phyloP scores from a whole-genome alignment of 2,113 vertebrate species.

The Takifugu bimaculatus region DNA sequence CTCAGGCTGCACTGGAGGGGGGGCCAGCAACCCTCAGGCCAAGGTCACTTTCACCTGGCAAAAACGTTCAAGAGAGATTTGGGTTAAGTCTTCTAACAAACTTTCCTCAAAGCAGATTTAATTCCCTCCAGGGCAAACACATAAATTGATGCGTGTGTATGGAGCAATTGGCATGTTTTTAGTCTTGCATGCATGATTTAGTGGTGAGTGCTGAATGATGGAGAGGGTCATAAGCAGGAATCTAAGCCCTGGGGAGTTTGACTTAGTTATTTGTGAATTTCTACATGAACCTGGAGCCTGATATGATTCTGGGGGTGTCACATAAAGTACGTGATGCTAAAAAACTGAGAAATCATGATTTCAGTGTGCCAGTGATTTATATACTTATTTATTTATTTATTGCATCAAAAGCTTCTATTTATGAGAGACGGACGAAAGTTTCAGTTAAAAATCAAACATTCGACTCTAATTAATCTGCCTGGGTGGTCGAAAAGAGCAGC shows the following conservation, averaged over 20 bases:
- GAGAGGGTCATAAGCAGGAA: constrained; percentile 56
- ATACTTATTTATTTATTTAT: too few species aligned
- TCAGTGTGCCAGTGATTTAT: too few species aligned
- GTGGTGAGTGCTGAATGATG: constrained; percentile 46
- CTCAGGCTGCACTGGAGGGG: constrained; percentile 24
- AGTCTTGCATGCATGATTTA: constrained; percentile 64
- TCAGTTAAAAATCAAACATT: constrained; percentile 18
- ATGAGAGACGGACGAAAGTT: background rate
- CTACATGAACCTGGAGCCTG: constrained; percentile 22
- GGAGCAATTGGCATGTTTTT: constrained; percentile 54
- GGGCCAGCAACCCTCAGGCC: constrained; percentile 53
- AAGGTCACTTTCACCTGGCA: constrained; percentile 59
- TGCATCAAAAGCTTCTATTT: too few species aligned
- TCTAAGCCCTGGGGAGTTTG: constrained; percentile 43
- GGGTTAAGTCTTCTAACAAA: constrained; percentile 58
- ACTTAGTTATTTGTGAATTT: constrained; percentile 41
- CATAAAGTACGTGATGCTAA: constrained; percentile 16
- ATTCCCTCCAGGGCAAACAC: constrained; percentile 59
- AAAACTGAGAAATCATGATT: constrained; percentile 15
- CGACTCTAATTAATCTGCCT: constrained; percentile 22
- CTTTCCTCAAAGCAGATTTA: constrained; percentile 51
- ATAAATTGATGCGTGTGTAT: constrained; percentile 55
- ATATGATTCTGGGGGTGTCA: constrained; percentile 10
- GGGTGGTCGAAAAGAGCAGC: too few species aligned
- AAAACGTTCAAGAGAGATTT: constrained; percentile 30